Evolutionary conservation across 1,140 invertebrate species (phyloP).

Genomic region (Sycobia sp.): DNA sequence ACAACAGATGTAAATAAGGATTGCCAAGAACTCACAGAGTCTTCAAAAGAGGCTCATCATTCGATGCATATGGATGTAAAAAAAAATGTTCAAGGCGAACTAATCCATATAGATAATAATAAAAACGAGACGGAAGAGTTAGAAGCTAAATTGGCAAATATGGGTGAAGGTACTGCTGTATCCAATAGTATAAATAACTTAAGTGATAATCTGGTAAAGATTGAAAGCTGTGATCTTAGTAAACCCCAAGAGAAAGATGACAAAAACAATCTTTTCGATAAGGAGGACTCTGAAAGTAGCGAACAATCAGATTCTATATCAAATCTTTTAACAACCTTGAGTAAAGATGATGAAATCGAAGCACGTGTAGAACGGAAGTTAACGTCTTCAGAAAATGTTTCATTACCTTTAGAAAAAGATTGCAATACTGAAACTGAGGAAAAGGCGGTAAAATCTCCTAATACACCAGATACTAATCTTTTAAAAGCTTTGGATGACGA

Average conservation of each 20-base stretch:
- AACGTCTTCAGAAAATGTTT: too few relatives aligned
- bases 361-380: too few relatives aligned
- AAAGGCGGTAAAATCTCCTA: not conserved
- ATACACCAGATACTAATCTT: not conserved
- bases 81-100: not conserved
- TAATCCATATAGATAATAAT: not conserved
- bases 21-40: too few relatives aligned
- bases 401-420: not conserved
- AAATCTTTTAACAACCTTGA: slow-evolving; percentile 15
- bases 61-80: too few relatives aligned
- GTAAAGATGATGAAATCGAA: slow-evolving; percentile 39
- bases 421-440: not conserved
- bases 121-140: not conserved
- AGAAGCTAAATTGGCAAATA: not conserved
- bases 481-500: not conserved
- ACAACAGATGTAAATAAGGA: too few relatives aligned
- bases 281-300: not conserved
- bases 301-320: slow-evolving; percentile 11
- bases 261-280: slow-evolving; percentile 4
- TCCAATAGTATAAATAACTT: too few relatives aligned
- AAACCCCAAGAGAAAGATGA: not conserved
- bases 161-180: not conserved
- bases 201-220: not conserved
- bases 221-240: not conserved
- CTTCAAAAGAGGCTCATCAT: too few relatives aligned